Evolutionary conservation across 2,888 invertebrate species (phyloP), one percentile per base, ranked within the genome.

Genomic region (Apotomis capreana): DNA sequence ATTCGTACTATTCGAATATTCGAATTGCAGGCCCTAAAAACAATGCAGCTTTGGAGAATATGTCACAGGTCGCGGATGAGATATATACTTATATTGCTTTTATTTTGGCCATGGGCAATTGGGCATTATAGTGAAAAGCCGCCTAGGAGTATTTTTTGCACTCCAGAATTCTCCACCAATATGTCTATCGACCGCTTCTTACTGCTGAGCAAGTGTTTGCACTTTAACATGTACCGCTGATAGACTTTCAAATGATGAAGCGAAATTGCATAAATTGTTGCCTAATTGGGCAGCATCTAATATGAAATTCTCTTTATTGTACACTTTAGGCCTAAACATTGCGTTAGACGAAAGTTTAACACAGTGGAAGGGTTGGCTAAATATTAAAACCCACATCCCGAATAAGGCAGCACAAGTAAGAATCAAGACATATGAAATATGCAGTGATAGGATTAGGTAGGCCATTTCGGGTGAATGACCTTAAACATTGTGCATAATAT

Each of bases 291-390:
- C 52, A 74, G 6, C 75, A 77, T 46, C 63, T 77, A 77, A 76
- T 52, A 8, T 9, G 4, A 65, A 58, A 51, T 77, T 78, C 40
- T 13, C 49, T 10, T 9, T 64, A n/a, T 55, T 76, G 13, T 77
- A 74, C 64, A 60, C 12, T 13, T 46, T 74, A 26, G 51, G 46
- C 3, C 76, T 54, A 44, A 80, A 81, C 26, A 65, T 80, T 0
- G 75, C 76, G 0, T 12, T 80, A 0, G 80, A 81, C 26, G 82
- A 80, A 64, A 74, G 73, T 12, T 61, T 81, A 5, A 67, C 70
- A 0, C 15, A 55, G 69, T 80, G 80, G 80, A 81, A 78, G 61
- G 80, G 80, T 36, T 77, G 77, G 76, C 59, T 80, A 0, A 63
- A 74, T 40, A 78, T 79, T 0, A 81, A 79, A 5, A 81, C 81